Base-by-base conservation (phyloP, 2,888 invertebrate genomes). In the Scelioninae gen. 1 region DNA sequence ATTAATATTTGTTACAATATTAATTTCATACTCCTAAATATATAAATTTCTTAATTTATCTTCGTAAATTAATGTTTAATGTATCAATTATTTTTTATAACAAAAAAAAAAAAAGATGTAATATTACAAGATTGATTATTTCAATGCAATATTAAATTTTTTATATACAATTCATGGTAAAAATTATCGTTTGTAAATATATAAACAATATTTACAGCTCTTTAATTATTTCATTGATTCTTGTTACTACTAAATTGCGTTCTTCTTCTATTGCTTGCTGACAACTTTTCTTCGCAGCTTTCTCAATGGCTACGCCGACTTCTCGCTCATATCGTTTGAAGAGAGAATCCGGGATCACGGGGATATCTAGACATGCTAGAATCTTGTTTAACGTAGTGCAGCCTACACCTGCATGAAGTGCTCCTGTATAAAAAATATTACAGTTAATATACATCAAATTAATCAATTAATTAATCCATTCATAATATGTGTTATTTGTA, bases 271-370 rank as follows among this genome's bases (percentile, higher is more conserved):
- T 31, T 40, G 81, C 84, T 47, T 63, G 69, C 66, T 71, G 60
- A 29, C 86, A 86, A 49, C 84, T 86, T 16, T 86, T 74, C 34
- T 65, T 63, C 23, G 86, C 84, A 31, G 62, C 66, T 66, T 76
- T 40, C 69, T 86, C 86, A 10, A 86, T 72, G 5, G 74, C 62
- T 11, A 81, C 75, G 10, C 84, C 85, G 16, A 84, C 68, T 49
- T 77, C 55, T 34, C 62, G 53, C 49, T 86, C 82, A 65, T 84
- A 86, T 16, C 81, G 60, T 65, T 86, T 86, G 34, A 62, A 85
- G 15, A 78, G 40, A 38, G 69, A 13, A 10, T 7, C 47, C 11
- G 58, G 55, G 0, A 86, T 58, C 5, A 53, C 9, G 53, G 84
- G 84, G 16, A 84, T 51, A 65, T 85, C 69, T 10, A 80, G 13